Conservation (phyloP, 2,888 invertebrate species). For the Sussaba pulchella region DNA sequence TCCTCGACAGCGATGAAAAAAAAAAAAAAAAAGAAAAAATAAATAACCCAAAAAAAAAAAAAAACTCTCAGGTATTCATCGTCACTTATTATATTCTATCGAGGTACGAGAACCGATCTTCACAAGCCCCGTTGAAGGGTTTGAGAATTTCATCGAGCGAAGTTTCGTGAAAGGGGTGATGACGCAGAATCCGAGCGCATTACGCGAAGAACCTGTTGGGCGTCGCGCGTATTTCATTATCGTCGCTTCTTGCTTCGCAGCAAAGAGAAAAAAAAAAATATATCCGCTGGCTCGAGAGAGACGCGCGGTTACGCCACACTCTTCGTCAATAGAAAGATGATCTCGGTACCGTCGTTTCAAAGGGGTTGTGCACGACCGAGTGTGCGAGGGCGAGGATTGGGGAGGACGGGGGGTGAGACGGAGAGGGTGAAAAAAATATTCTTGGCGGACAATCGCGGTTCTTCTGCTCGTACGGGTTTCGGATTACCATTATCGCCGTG, state of each 20-base stretch:
- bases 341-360: slow-evolving; percentile 70
- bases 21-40: slow-evolving; percentile 1
- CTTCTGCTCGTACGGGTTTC: slow-evolving; percentile 76
- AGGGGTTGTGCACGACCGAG: slow-evolving; percentile 65
- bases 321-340: slow-evolving; percentile 82
- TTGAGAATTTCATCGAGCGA: slow-evolving; percentile 25
- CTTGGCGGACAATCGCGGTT: slow-evolving; percentile 80
- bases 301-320: slow-evolving; percentile 29
- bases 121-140: neutral
- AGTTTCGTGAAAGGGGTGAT: slow-evolving; percentile 50
- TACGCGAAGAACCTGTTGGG: slow-evolving; percentile 23
- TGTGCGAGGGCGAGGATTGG: too few species aligned
- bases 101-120: neutral
- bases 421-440: slow-evolving; percentile 50
- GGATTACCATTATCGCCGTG: slow-evolving; percentile 82
- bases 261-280: too few species aligned
- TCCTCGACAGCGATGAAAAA: neutral
- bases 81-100: too few species aligned
- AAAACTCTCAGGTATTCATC: slow-evolving; percentile 1
- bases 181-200: slow-evolving; percentile 43
- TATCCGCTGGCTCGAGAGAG: too few species aligned
- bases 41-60: neutral
- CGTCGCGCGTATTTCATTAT: slow-evolving; percentile 68
- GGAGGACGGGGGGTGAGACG: slow-evolving; percentile 18
- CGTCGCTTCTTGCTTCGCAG: slow-evolving; percentile 59